A percentile compares a stretch with the other conserved stretches of the same genome.
phyloP scores from a whole-genome alignment of 2,113 vertebrate species.

The Odontophorus gujanensis region DNA sequence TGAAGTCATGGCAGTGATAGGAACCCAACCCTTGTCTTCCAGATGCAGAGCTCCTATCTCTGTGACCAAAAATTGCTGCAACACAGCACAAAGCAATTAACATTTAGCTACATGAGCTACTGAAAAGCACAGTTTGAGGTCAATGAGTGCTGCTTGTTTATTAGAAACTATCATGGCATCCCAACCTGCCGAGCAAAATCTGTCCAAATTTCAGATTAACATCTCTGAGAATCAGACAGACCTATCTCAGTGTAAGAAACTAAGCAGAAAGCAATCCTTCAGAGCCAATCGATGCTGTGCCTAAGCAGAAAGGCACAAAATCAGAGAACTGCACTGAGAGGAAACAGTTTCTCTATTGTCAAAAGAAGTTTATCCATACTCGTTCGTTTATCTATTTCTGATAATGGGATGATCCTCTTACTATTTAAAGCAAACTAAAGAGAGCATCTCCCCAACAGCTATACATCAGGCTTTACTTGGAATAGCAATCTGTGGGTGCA shows the following conservation, averaged over 20 bases:
- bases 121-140: background rate
- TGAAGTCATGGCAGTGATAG: background rate
- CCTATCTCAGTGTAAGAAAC: accelerated
- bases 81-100: background rate
- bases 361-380: background rate
- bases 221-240: background rate
- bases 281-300: background rate
- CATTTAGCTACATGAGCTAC: background rate
- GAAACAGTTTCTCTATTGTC: background rate
- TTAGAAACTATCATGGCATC: background rate
- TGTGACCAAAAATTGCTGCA: background rate
- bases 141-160: background rate
- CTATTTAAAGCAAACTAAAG: slow-evolving; percentile 47
- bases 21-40: background rate
- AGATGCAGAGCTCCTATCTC: background rate
- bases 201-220: background rate
- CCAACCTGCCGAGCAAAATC: background rate
- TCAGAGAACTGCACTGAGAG: background rate
- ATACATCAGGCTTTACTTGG: slow-evolving; percentile 14
- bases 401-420: slow-evolving; percentile 35
- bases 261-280: background rate
- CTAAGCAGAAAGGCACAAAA: background rate
- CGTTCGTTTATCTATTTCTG: slow-evolving; percentile 29
- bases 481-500: slow-evolving; percentile 59
- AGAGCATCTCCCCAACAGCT: slow-evolving; percentile 38